Conservation (phyloP, 2,888 invertebrate genomes). For the Pterostichus madidus region DNA sequence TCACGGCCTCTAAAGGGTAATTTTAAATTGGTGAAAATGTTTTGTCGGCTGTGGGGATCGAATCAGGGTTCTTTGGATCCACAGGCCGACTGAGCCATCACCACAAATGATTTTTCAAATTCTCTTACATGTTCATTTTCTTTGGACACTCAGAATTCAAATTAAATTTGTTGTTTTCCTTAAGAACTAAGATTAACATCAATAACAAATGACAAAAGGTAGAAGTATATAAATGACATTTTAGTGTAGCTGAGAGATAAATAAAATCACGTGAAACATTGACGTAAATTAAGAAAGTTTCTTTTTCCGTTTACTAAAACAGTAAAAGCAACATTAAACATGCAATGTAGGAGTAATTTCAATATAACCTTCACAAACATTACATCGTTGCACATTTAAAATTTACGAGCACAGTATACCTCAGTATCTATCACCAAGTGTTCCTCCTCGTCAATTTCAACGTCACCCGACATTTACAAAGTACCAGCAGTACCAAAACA, state of each 20-base stretch:
- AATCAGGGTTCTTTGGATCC: too few relatives aligned
- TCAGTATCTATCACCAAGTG: neutral
- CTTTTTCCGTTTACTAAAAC: neutral
- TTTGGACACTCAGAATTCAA: too few relatives aligned
- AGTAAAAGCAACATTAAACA: conserved; percentile 35
- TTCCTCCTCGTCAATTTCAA: neutral
- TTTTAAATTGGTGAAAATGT: too few relatives aligned
- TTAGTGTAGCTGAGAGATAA: neutral
- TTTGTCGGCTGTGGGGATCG: too few relatives aligned
- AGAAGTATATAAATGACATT: too few relatives aligned
- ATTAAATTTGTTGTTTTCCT: too few relatives aligned
- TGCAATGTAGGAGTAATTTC: conserved; percentile 21
- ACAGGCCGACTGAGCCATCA: too few relatives aligned
- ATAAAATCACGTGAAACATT: neutral
- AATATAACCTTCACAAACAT: conserved; percentile 17
- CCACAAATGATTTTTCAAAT: too few relatives aligned
- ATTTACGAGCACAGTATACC: neutral
- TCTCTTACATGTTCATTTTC: too few relatives aligned
- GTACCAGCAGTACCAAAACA: conserved; percentile 5
- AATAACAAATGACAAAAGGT: too few relatives aligned
- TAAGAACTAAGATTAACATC: too few relatives aligned
- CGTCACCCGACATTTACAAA: conserved; percentile 8
- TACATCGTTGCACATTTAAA: neutral
- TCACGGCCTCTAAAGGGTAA: too few relatives aligned
- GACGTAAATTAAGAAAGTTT: neutral